Evolutionary conservation across 2,888 invertebrate genomes (phyloP).

Genomic region (Sphinx pinastri): DNA sequence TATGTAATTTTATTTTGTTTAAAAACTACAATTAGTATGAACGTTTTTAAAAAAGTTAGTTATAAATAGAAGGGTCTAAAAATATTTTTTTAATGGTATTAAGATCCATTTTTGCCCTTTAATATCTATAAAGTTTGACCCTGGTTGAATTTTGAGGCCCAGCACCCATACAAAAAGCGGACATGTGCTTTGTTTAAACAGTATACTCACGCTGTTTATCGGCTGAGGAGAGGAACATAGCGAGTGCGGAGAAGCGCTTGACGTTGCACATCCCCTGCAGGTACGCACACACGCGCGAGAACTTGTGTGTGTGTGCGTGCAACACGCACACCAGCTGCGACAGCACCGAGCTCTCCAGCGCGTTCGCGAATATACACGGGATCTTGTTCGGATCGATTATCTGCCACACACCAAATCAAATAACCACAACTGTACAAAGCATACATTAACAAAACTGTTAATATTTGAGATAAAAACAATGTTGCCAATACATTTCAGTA

Average conservation of each 20-base stretch:
- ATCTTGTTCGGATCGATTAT: constrained; percentile 84
- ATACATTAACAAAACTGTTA: neutral
- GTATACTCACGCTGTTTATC: constrained; percentile 84
- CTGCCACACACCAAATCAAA: constrained; percentile 57
- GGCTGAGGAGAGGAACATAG: constrained; percentile 84
- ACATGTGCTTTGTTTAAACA: neutral
- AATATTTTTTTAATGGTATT: too few species aligned
- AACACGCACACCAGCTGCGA: constrained; percentile 83
- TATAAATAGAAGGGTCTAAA: too few species aligned
- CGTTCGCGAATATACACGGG: constrained; percentile 86
- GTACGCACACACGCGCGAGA: constrained; percentile 73
- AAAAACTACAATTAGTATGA: too few species aligned
- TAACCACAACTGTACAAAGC: neutral
- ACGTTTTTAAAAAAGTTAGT: too few species aligned
- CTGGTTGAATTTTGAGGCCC: too few species aligned
- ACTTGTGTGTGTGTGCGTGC: constrained; percentile 67
- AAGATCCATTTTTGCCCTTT: too few species aligned
- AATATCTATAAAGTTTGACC: too few species aligned
- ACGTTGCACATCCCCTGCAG: constrained; percentile 81
- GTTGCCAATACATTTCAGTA: neutral
- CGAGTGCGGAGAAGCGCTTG: constrained; percentile 86
- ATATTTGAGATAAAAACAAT: neutral
- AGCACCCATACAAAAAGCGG: too few species aligned
- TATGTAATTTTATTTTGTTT: too few species aligned
- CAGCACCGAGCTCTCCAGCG: constrained; percentile 86